Percentiles rank a stretch among this genome's conserved stretches.
phyloP scores from a whole-genome alignment of 2,113 vertebrate genomes.

The Oncorhynchus gorbuscha region DNA sequence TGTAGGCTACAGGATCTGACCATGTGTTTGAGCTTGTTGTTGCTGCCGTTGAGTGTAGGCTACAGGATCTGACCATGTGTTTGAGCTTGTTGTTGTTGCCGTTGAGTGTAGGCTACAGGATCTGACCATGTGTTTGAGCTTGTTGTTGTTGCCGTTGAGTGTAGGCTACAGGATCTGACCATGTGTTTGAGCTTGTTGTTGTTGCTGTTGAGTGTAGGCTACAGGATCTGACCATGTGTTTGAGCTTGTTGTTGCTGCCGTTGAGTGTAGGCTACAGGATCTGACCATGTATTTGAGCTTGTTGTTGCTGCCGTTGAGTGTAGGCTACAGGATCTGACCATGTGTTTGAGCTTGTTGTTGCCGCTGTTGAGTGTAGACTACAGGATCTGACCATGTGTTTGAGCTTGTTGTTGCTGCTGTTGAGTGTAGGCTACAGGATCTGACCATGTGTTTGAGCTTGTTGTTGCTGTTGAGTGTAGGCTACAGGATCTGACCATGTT shows the following conservation, averaged over 20 bases:
- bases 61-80: not conserved
- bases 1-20: conserved; percentile 37
- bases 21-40: conserved; percentile 39
- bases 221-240: conserved; percentile 53
- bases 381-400: conserved; percentile 53
- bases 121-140: conserved; percentile 50
- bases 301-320: not conserved
- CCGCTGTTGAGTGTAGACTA: not conserved
- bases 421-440: conserved; percentile 9
- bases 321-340: too few species aligned
- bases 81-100: not conserved
- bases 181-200: conserved; percentile 31
- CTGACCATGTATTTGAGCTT: conserved; percentile 54
- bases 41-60: not conserved
- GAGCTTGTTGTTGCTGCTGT: not conserved
- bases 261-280: conserved; percentile 5
- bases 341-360: not conserved
- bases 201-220: not conserved
- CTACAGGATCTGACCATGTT: conserved; percentile 52
- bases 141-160: not conserved
- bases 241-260: not conserved
- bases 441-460: conserved; percentile 49
- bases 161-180: conserved; percentile 40
- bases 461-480: not conserved
- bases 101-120: conserved; percentile 2